Conservation (phyloP, 2,113 vertebrate genomes). For the Psettodes erumei region DNA sequence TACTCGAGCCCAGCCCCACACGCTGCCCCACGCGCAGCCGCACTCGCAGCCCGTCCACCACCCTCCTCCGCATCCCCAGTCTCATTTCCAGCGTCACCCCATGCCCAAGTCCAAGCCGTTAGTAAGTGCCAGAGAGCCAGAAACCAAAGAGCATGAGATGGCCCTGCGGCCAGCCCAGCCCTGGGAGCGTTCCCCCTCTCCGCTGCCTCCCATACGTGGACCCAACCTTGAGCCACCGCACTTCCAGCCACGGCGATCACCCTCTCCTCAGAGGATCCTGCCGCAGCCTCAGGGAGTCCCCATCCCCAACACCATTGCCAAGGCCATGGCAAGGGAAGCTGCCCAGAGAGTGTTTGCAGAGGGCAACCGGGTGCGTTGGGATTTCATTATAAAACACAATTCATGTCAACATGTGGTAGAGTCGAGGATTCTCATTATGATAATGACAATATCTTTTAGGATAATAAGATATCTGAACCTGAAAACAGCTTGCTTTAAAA, state of each 20-base stretch:
- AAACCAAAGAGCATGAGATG: constrained; percentile 94
- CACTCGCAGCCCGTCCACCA: constrained; percentile 72
- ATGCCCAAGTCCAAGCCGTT: constrained; percentile 88
- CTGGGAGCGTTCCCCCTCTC: constrained; percentile 88
- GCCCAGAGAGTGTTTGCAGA: constrained; percentile 91
- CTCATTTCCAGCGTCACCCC: constrained; percentile 83
- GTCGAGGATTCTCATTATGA: neutral
- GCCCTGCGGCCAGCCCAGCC: constrained; percentile 81
- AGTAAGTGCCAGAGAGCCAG: constrained; percentile 91
- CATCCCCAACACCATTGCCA: constrained; percentile 91
- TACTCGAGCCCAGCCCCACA: constrained; percentile 70
- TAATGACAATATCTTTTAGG: neutral
- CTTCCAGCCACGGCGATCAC: constrained; percentile 87
- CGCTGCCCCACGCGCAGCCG: constrained; percentile 73
- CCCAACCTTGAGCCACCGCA: constrained; percentile 87
- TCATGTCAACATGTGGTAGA: neutral
- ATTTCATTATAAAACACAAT: neutral
- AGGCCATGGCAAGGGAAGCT: constrained; percentile 96
- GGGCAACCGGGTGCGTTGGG: constrained; percentile 86
- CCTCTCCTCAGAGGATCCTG: constrained; percentile 94
- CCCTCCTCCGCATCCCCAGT: constrained; percentile 83
- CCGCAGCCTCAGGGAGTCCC: constrained; percentile 96
- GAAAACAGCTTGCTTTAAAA: neutral
- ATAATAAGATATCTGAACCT: neutral
- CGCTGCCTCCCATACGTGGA: constrained; percentile 79